Percentiles rank a stretch among this genome's conserved stretches.
Evolutionary conservation across 2,888 invertebrate species (phyloP).

Genomic region (Morpho deidamia): DNA sequence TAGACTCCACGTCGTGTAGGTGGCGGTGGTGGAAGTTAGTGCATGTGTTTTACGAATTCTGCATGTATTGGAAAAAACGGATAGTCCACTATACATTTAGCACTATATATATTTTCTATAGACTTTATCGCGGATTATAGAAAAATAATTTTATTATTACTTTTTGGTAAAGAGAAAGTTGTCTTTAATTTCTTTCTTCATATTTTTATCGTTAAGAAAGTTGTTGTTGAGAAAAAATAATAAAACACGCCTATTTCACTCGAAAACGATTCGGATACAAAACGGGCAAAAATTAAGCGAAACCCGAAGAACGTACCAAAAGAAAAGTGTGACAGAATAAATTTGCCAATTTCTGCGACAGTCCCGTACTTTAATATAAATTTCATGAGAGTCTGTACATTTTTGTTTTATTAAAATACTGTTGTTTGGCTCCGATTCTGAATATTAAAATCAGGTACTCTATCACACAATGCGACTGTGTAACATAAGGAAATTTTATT

Average conservation of each 20-base stretch:
- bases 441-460: slow-evolving; percentile 35
- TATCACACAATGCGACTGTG: background rate
- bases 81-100: too few relatives aligned
- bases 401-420: slow-evolving; percentile 50
- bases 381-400: slow-evolving; percentile 47
- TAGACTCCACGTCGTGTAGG: too few relatives aligned
- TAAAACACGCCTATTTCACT: too few relatives aligned
- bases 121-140: too few relatives aligned
- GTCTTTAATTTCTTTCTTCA: too few relatives aligned
- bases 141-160: too few relatives aligned
- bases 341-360: slow-evolving; percentile 36
- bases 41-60: too few relatives aligned
- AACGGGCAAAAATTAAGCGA: background rate
- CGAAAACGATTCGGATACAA: background rate
- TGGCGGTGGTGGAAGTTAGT: too few relatives aligned
- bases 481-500: background rate
- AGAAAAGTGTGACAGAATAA: slow-evolving; percentile 31
- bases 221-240: too few relatives aligned
- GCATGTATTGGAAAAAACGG: too few relatives aligned
- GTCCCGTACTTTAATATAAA: slow-evolving; percentile 50
- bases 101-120: too few relatives aligned
- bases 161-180: too few relatives aligned
- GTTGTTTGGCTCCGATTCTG: slow-evolving; percentile 41
- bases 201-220: background rate
- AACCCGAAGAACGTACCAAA: slow-evolving; percentile 13